phyloP scores from a whole-genome alignment of 2,113 vertebrate species.

The Cynopterus brachyotis region DNA sequence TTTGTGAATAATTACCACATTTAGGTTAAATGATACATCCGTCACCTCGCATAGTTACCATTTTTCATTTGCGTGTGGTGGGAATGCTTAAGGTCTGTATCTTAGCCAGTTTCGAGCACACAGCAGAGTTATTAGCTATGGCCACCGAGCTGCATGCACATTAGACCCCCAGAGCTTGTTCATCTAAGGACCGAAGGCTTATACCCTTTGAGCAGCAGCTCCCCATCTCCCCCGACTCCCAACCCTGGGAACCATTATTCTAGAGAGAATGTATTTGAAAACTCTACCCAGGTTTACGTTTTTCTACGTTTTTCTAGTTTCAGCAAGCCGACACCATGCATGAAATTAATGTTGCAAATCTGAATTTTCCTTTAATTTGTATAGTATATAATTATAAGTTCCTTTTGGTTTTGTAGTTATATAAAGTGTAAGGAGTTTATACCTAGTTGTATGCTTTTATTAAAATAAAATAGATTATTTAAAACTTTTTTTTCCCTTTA shows the following conservation, averaged over 20 bases:
- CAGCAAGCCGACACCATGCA: background rate
- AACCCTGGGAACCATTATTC: background rate
- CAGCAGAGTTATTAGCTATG: background rate
- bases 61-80: background rate
- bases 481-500: background rate
- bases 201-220: background rate
- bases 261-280: background rate
- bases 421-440: background rate
- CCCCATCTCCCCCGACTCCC: background rate
- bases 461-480: background rate
- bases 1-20: background rate
- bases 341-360: background rate
- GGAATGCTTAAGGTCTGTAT: background rate
- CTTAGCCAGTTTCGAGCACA: background rate
- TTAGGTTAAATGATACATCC: background rate
- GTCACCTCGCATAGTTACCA: background rate
- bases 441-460: background rate
- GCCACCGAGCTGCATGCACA: background rate
- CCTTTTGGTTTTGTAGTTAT: background rate
- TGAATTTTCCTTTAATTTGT: background rate
- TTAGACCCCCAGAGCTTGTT: background rate
- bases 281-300: background rate
- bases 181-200: background rate
- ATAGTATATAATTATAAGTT: background rate
- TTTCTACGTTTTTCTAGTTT: background rate